Evolutionary conservation across 2,888 invertebrate species (phyloP), one percentile per base, ranked within the genome.

Genomic region (Lasioglossum leucozonium): DNA sequence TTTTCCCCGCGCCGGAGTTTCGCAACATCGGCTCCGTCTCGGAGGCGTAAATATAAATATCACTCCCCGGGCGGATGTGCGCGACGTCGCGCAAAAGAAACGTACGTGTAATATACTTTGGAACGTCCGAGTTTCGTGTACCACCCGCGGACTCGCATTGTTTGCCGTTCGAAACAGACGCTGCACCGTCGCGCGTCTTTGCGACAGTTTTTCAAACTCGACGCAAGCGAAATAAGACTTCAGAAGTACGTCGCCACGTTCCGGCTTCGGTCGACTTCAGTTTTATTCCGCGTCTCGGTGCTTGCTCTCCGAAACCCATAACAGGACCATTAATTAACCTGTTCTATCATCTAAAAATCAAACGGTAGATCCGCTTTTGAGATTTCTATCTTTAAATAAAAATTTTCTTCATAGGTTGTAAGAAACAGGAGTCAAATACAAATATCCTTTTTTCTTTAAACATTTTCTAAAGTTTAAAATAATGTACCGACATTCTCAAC

Each of bases 61-160:
- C 34, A 65, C 18, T 34, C 22, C 16, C 18, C 22, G 34, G 22
- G 22, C 18, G 34, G 65, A 65, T 34, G 30, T 34, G 18, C 4
- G 30, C 16, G 30, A 65, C 18, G 34, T 30, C 34, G 34, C 34
- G 65, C 65, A 10, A 22, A 65, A 30, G 18, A 22, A 65, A 6
- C 34, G 18, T 30, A 30, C 16, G 58, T 62, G 65, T 34, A 65
- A 65, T 65, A 65, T 34, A 65, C 34, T 65, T 65, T 10, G 30
- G 30, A 22, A 30, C 65, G 18, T 65, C 65, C 34, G 65, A 65
- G 30, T 65, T 65, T 65, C 65, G 65, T 65, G 65, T 22, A 65
- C 30, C 58, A 62, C 58, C 30, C 26, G 26, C 26, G 26, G 58
- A 62, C 58, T 30, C 58, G 58, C 58, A 62, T 62, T 62, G 58